Evolutionary conservation across 2,797 vertebrate species (phyloP).

Genomic region (Gallinago nigripennis): DNA sequence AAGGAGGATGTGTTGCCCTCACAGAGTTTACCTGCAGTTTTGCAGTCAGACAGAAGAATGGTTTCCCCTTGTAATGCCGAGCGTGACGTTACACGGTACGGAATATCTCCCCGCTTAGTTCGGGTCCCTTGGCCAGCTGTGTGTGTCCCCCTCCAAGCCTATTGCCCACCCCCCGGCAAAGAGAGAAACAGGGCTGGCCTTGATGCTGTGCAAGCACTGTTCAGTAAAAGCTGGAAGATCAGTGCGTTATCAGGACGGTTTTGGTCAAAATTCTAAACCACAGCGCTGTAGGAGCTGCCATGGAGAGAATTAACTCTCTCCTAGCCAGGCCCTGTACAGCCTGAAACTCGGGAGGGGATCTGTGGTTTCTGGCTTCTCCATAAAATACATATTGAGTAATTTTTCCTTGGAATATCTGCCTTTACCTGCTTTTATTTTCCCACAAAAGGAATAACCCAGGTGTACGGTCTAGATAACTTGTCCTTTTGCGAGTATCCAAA

Average conservation of each 20-base stretch:
- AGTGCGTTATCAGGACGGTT: background rate
- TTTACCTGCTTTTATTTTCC: background rate
- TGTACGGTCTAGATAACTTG: background rate
- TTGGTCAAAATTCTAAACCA: background rate
- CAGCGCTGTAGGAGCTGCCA: background rate
- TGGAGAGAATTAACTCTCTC: background rate
- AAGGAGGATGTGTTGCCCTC: accelerated
- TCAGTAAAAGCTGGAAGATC: background rate
- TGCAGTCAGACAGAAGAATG: background rate
- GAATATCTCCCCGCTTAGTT: background rate
- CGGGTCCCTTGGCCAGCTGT: accelerated
- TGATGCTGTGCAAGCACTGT: background rate
- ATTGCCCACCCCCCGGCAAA: background rate
- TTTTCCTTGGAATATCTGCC: background rate
- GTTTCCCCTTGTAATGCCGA: background rate
- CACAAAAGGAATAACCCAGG: background rate
- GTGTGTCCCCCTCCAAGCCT: background rate
- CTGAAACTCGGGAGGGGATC: background rate
- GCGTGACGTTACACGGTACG: accelerated
- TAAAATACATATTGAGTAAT: background rate
- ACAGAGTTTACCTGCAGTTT: background rate
- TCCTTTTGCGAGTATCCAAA: background rate
- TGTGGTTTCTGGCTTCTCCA: background rate
- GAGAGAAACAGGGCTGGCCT: accelerated
- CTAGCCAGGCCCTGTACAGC: background rate